A percentile compares a stretch with the other conserved stretches of the same genome.
phyloP scores from a whole-genome alignment of 2,888 invertebrate species.

The Xylocampa areola region DNA sequence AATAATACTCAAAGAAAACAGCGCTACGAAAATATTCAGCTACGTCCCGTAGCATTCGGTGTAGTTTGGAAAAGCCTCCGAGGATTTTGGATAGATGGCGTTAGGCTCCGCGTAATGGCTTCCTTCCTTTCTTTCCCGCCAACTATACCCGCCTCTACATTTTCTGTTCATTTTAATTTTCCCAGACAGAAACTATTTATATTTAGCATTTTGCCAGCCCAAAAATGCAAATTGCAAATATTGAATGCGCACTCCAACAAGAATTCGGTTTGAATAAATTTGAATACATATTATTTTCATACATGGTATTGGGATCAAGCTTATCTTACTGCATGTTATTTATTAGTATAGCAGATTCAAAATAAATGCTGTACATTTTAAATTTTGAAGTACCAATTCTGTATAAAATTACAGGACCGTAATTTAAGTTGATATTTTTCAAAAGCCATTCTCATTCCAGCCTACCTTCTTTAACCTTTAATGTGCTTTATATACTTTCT shows the following conservation, averaged over 20 bases:
- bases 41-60: slow-evolving; percentile 87
- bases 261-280: slow-evolving; percentile 69
- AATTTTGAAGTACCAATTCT: slow-evolving; percentile 26
- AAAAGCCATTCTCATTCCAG: slow-evolving; percentile 1
- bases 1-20: slow-evolving; percentile 41
- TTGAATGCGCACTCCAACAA: slow-evolving; percentile 55
- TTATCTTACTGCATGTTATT: slow-evolving; percentile 64
- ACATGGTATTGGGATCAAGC: slow-evolving; percentile 51
- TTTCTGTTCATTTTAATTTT: slow-evolving; percentile 61
- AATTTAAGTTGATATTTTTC: slow-evolving; percentile 5
- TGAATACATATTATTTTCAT: slow-evolving; percentile 65
- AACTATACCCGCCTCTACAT: slow-evolving; percentile 57
- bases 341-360: slow-evolving; percentile 48
- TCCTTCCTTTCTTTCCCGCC: slow-evolving; percentile 66
- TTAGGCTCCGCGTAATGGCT: slow-evolving; percentile 81
- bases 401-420: slow-evolving; percentile 30
- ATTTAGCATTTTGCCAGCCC: slow-evolving; percentile 18
- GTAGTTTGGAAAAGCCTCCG: slow-evolving; percentile 84
- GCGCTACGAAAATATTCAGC: slow-evolving; percentile 59
- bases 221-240: slow-evolving; percentile 48
- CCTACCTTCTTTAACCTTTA: neutral
- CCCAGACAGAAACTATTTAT: slow-evolving; percentile 41
- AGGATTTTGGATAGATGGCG: slow-evolving; percentile 88
- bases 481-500: neutral
- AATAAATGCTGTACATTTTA: slow-evolving; percentile 36